These are phyloP conservation scores for Pseudomyrmex flavicornis DNA, from an alignment of 1,140 invertebrate species.

Conservation along the genomic window DNA sequence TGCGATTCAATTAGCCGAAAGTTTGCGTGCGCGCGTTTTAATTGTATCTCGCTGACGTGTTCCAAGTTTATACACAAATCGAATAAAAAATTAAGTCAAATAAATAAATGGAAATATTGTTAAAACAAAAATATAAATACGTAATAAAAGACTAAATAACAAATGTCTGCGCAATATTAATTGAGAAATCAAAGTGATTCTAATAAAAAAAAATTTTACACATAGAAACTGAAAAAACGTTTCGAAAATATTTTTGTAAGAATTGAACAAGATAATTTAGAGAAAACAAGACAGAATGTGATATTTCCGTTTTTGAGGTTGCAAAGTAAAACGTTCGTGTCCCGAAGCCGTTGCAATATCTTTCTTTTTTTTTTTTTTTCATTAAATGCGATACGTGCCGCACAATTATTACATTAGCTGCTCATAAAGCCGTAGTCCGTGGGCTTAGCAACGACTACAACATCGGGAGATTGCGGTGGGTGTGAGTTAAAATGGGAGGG, in stretches of 20 bases:
- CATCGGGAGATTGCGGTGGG: constrained; percentile 69
- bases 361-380: constrained; percentile 49
- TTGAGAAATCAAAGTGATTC: background rate
- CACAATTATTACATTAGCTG: constrained; percentile 73
- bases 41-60: background rate
- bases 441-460: constrained; percentile 66
- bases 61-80: background rate
- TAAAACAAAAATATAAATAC: too few relatives aligned
- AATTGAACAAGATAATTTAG: constrained; percentile 35
- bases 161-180: background rate
- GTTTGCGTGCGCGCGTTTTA: background rate
- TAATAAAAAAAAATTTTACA: background rate
- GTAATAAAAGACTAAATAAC: too few relatives aligned
- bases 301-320: background rate
- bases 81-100: background rate
- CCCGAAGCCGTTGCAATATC: constrained; percentile 49
- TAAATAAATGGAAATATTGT: background rate
- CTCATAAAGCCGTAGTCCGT: constrained; percentile 71
- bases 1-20: constrained; percentile 47
- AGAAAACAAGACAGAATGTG: background rate
- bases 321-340: background rate
- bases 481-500: constrained; percentile 75
- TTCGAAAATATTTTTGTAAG: background rate
- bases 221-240: background rate
- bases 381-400: constrained; percentile 62